A percentile compares a stretch with the other conserved stretches of the same genome.
Evolutionary conservation across 1,140 invertebrate species (phyloP).

Genomic region (Pseudomyrmex sp.): DNA sequence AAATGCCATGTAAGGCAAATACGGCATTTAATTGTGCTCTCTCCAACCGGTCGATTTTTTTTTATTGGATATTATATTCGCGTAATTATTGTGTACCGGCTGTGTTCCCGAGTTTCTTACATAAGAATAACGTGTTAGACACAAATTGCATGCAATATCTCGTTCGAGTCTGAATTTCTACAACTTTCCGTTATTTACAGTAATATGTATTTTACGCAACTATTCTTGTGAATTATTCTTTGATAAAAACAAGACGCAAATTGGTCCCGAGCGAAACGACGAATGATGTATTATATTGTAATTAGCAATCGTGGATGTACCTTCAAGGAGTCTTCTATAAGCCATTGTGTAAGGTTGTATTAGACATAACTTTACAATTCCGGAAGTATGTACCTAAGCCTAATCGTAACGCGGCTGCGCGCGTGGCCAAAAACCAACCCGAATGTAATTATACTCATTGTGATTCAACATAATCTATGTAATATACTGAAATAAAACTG

Average conservation of each 20-base stretch:
- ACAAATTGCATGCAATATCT: constrained; percentile 20
- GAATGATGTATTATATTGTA: constrained; percentile 84
- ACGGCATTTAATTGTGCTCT: constrained; percentile 6
- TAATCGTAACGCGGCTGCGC: constrained; percentile 46
- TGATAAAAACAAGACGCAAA: constrained; percentile 10
- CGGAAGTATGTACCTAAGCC: constrained; percentile 69
- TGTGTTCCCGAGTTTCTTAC: constrained; percentile 14
- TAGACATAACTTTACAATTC: constrained; percentile 76
- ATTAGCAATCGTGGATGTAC: constrained; percentile 80
- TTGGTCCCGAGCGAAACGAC: constrained; percentile 13
- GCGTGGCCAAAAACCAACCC: constrained; percentile 54
- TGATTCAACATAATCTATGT: constrained; percentile 81
- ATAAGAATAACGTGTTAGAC: not conserved
- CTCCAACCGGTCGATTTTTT: constrained; percentile 22
- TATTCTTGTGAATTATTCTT: constrained; percentile 15
- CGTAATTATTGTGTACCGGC: not conserved
- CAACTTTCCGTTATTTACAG: not conserved
- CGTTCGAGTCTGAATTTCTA: constrained; percentile 1
- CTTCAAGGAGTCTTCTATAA: constrained; percentile 75
- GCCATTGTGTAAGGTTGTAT: constrained; percentile 73
- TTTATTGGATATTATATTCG: constrained; percentile 22
- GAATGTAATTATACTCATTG: constrained; percentile 80
- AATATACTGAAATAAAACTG: constrained; percentile 80
- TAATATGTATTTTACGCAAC: not conserved
- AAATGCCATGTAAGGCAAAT: not conserved